A percentile compares a stretch with the other conserved stretches of the same genome.
Evolutionary conservation across 2,113 vertebrate genomes (phyloP).

Genomic region (Phyllopteryx taeniolatus): DNA sequence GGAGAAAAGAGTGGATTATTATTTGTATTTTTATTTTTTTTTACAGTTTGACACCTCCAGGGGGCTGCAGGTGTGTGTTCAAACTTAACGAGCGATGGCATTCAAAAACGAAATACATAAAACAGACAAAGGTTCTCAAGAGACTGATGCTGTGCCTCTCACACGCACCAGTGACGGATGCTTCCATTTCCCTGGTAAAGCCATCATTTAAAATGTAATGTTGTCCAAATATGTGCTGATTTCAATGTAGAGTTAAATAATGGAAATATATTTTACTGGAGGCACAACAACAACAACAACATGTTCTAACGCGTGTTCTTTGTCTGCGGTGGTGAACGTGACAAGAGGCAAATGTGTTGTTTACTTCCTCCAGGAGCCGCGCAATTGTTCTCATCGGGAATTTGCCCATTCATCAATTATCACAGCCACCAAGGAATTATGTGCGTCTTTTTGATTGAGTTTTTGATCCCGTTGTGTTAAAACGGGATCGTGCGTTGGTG

Average conservation of each 20-base stretch:
- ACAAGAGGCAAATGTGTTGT: constrained; percentile 22
- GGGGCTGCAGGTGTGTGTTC: constrained; percentile 6
- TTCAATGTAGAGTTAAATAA: constrained; percentile 10
- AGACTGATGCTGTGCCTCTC: constrained; percentile 11
- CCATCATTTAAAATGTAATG: constrained; percentile 11
- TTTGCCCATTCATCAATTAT: not conserved
- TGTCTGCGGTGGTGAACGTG: constrained; percentile 5
- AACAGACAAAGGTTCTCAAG: constrained; percentile 2
- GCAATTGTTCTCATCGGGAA: not conserved
- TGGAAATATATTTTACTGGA: constrained; percentile 12
- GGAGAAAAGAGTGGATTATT: not conserved
- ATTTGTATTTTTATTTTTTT: not conserved
- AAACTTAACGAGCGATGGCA: constrained; percentile 5
- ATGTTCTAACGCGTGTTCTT: not conserved
- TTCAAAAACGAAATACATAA: constrained; percentile 11
- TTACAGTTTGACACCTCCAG: constrained; percentile 14
- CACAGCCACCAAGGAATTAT: too few species aligned
- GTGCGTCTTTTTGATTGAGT: not conserved
- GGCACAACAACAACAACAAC: constrained; percentile 7
- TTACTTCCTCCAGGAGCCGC: not conserved
- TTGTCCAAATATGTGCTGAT: constrained; percentile 17
- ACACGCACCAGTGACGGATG: not conserved
- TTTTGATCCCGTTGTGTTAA: too few species aligned
- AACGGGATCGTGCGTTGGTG: too few species aligned
- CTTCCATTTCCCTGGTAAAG: constrained; percentile 9